Conservation (phyloP, 1,140 invertebrate species). For the Whitmania pigra region DNA sequence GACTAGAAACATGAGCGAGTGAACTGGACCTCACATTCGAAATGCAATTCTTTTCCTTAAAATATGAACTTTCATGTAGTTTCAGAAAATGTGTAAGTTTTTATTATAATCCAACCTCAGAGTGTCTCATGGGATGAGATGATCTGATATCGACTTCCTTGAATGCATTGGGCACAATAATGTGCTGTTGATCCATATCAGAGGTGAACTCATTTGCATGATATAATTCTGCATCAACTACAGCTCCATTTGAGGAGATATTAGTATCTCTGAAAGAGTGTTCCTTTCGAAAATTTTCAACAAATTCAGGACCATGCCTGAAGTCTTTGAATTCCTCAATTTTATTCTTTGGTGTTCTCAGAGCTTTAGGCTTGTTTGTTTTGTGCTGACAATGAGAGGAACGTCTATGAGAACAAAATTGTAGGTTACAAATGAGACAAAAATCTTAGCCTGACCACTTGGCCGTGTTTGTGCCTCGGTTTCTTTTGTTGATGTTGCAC, state of each 20-base stretch:
- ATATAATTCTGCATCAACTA: no score
- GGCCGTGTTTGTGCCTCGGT: constrained; percentile 27
- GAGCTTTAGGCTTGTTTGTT: not conserved
- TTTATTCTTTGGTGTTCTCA: constrained; percentile 17
- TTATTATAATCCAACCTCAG: no score
- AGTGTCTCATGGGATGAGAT: no score
- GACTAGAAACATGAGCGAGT: not conserved
- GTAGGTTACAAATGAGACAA: not conserved
- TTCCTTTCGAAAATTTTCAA: not conserved
- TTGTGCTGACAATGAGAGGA: not conserved
- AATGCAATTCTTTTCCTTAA: not conserved
- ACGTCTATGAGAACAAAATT: not conserved
- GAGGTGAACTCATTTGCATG: no score
- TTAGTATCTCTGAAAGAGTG: no score
- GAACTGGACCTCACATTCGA: not conserved
- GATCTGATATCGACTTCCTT: no score
- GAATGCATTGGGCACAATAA: no score
- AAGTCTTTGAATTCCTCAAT: constrained; percentile 16
- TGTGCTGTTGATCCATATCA: no score
- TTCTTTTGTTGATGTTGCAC: constrained; percentile 47
- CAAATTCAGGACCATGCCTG: constrained; percentile 18
- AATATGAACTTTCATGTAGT: not conserved
- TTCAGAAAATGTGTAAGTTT: not conserved
- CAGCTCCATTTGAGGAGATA: no score
- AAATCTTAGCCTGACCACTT: constrained; percentile 1